These are phyloP conservation scores for Acronicta aceris DNA, from an alignment of 2,888 invertebrate species.

Conservation along the genomic window DNA sequence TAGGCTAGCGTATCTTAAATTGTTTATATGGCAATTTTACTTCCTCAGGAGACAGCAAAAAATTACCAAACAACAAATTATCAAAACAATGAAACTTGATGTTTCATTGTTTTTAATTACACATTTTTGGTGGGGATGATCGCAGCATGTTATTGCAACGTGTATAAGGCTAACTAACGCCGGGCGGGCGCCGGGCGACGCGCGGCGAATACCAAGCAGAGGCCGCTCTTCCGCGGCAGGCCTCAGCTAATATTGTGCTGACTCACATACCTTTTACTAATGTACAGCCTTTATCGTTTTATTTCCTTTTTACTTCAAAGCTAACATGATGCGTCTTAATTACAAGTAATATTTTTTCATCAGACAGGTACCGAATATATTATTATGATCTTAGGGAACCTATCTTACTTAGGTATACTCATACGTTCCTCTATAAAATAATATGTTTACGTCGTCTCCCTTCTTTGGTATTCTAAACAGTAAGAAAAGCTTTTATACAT, in stretches of 20 bases:
- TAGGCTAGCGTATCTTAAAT: too few relatives aligned
- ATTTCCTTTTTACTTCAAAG: constrained; percentile 66
- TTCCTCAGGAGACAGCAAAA: too few relatives aligned
- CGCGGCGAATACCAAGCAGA: constrained; percentile 80
- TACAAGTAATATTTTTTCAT: constrained; percentile 3
- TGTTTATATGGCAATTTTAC: too few relatives aligned
- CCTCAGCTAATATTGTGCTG: constrained; percentile 81
- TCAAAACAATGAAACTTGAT: too few relatives aligned
- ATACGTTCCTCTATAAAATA: not conserved
- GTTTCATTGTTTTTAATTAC: constrained; percentile 41
- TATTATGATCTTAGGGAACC: too few relatives aligned
- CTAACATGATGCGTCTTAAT: constrained; percentile 45
- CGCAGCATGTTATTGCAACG: constrained; percentile 49
- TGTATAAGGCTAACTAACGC: constrained; percentile 38
- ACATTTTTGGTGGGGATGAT: constrained; percentile 45
- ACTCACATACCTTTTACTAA: constrained; percentile 77
- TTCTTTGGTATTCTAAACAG: not conserved
- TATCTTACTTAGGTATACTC: too few relatives aligned
- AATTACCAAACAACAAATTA: too few relatives aligned
- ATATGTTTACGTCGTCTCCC: not conserved
- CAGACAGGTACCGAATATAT: too few relatives aligned
- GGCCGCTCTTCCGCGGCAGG: constrained; percentile 50
- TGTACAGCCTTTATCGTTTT: constrained; percentile 71
- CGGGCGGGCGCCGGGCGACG: constrained; percentile 67
- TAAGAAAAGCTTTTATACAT: constrained; percentile 1